Evolutionary conservation across 2,888 invertebrate species (phyloP).

Genomic region (Drosophila pseudotakahashii): DNA sequence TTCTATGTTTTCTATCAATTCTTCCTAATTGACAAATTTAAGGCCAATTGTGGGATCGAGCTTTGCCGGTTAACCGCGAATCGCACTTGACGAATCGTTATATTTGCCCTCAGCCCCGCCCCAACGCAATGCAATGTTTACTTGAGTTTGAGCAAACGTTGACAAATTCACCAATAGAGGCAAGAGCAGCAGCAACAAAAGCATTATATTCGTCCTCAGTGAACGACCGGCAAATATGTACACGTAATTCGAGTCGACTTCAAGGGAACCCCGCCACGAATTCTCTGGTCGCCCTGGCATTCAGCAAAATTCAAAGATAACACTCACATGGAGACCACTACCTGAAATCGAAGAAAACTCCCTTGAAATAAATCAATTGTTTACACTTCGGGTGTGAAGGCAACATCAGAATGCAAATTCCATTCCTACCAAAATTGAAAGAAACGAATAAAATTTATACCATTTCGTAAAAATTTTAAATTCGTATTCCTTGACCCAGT

Average conservation of each 20-base stretch:
- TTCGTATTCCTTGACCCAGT: neutral
- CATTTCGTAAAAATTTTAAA: neutral
- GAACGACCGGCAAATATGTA: conserved; percentile 26
- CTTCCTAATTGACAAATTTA: conserved; percentile 1
- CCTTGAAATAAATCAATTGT: conserved; percentile 6
- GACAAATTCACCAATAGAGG: conserved; percentile 31
- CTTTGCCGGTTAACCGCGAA: conserved; percentile 56
- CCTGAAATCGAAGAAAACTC: conserved; percentile 4
- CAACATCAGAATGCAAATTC: neutral
- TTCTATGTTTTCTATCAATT: neutral
- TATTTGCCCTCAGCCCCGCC: conserved; percentile 25
- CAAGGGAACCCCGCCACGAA: conserved; percentile 53
- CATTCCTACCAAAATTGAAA: neutral
- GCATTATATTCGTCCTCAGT: conserved; percentile 16
- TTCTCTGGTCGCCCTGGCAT: neutral
- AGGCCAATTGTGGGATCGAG: conserved; percentile 33
- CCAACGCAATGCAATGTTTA: conserved; percentile 32
- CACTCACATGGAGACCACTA: conserved; percentile 4
- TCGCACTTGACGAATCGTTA: conserved; percentile 47
- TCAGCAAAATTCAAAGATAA: conserved; percentile 19
- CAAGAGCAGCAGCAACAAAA: conserved; percentile 21
- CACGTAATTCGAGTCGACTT: conserved; percentile 64
- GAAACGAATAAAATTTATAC: too few relatives aligned
- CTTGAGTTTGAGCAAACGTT: conserved; percentile 43
- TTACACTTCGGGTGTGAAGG: neutral